phyloP scores from a whole-genome alignment of 2,797 vertebrate species.

The Adelosebastes latens region DNA sequence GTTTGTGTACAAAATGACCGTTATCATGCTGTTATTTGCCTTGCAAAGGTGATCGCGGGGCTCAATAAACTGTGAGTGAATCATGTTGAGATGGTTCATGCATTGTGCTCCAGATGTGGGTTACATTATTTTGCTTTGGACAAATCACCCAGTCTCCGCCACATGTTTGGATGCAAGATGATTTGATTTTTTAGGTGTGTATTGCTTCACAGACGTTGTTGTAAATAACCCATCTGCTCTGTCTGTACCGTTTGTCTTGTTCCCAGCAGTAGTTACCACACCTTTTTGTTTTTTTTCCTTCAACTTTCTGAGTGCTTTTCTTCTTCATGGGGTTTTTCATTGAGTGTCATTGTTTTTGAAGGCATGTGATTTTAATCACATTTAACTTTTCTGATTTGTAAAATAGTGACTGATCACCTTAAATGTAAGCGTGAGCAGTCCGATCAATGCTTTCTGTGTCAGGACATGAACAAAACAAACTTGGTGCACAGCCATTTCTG shows the following conservation, averaged over 20 bases:
- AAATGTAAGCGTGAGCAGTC: conserved; percentile 40
- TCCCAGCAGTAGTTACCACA: conserved; percentile 28
- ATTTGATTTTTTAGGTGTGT: conserved; percentile 16
- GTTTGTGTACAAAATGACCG: conserved; percentile 10
- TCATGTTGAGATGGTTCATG: conserved; percentile 5
- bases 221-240: conserved; percentile 57
- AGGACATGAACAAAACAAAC: conserved; percentile 63
- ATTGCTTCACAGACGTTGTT: conserved; percentile 39
- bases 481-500: conserved; percentile 77
- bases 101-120: conserved; percentile 22
- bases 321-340: conserved; percentile 41
- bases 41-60: conserved; percentile 38
- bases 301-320: conserved; percentile 30
- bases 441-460: conserved; percentile 57
- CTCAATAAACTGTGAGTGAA: conserved; percentile 18
- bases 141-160: conserved; percentile 13
- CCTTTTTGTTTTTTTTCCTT: neutral
- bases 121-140: conserved; percentile 27
- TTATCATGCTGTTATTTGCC: conserved; percentile 36
- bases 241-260: conserved; percentile 36
- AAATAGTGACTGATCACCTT: conserved; percentile 41
- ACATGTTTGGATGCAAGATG: conserved; percentile 8
- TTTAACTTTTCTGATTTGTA: conserved; percentile 56
- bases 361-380: conserved; percentile 60
- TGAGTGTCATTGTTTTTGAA: conserved; percentile 56